phyloP scores from a whole-genome alignment of 2,888 invertebrate species.

The Cheilosia urbana region DNA sequence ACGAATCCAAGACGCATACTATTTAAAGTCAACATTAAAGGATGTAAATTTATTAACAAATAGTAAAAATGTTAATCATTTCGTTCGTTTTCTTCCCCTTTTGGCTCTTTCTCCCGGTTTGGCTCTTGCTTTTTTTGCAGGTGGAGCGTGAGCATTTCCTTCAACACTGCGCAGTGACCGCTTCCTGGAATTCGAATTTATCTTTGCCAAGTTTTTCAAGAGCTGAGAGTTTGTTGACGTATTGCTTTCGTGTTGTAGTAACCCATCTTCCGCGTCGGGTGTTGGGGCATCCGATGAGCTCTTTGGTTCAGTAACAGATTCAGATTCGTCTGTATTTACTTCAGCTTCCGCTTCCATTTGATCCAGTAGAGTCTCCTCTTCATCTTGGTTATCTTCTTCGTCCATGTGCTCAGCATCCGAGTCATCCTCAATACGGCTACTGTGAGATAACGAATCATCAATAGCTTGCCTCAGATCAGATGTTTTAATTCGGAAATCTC shows the following conservation, averaged over 20 bases:
- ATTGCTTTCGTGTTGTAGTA: slow-evolving; percentile 77
- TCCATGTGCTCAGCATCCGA: slow-evolving; percentile 53
- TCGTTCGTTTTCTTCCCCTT: slow-evolving; percentile 12
- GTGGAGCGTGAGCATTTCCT: slow-evolving; percentile 68
- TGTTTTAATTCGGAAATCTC: slow-evolving; percentile 87
- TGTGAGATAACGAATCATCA: slow-evolving; percentile 82
- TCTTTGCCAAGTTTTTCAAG: slow-evolving; percentile 79
- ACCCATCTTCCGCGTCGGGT: slow-evolving; percentile 71
- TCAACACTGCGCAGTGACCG: slow-evolving; percentile 76
- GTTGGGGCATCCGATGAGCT: slow-evolving; percentile 24
- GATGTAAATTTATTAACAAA: slow-evolving; percentile 18
- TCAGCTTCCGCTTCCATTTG: slow-evolving; percentile 76
- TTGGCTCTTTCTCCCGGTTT: slow-evolving; percentile 35
- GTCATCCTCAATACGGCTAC: slow-evolving; percentile 78
- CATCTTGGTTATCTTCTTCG: slow-evolving; percentile 52
- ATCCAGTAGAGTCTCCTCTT: slow-evolving; percentile 76
- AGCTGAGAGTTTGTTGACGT: slow-evolving; percentile 77
- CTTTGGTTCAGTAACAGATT: slow-evolving; percentile 2
- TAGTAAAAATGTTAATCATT: neutral
- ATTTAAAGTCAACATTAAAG: neutral
- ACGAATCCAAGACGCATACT: neutral
- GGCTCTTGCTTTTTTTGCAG: slow-evolving; percentile 76
- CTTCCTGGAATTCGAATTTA: slow-evolving; percentile 78
- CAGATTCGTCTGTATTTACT: neutral
- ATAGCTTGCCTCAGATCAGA: slow-evolving; percentile 85